These are phyloP conservation scores for Crotophaga sulcirostris DNA, from an alignment of 2,113 vertebrate species.

Conservation along the genomic window DNA sequence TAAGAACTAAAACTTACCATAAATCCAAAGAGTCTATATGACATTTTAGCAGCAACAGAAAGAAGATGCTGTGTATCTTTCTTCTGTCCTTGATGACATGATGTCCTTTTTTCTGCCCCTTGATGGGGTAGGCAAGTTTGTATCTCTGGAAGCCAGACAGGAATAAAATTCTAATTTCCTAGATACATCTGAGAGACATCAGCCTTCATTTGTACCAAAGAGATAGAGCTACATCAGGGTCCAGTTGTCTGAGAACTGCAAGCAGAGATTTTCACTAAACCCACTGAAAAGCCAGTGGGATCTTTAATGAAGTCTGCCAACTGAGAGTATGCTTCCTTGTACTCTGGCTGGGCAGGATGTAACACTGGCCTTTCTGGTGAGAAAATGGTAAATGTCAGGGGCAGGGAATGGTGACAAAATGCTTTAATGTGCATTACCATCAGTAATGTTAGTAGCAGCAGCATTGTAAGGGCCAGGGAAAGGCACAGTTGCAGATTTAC, in stretches of 20 bases:
- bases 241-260: not conserved
- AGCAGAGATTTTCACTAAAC: not conserved
- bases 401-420: not conserved
- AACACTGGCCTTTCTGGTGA: not conserved
- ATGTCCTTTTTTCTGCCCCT: too few relatives aligned
- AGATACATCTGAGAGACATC: not conserved
- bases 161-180: not conserved
- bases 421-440: not conserved
- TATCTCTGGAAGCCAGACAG: not conserved
- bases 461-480: not conserved
- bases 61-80: not conserved
- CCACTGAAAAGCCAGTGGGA: not conserved
- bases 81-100: not conserved
- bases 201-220: not conserved
- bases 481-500: not conserved
- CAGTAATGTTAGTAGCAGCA: not conserved
- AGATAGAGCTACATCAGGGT: not conserved
- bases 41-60: not conserved
- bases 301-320: not conserved
- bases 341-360: not conserved
- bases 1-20: not conserved
- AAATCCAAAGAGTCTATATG: not conserved
- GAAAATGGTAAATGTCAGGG: not conserved
- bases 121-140: not conserved
- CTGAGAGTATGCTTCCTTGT: not conserved